A percentile compares a stretch with the other conserved stretches of the same genome.
These are phyloP conservation scores for Troides helena DNA, from an alignment of 2,888 invertebrate genomes.

Conservation along the genomic window DNA sequence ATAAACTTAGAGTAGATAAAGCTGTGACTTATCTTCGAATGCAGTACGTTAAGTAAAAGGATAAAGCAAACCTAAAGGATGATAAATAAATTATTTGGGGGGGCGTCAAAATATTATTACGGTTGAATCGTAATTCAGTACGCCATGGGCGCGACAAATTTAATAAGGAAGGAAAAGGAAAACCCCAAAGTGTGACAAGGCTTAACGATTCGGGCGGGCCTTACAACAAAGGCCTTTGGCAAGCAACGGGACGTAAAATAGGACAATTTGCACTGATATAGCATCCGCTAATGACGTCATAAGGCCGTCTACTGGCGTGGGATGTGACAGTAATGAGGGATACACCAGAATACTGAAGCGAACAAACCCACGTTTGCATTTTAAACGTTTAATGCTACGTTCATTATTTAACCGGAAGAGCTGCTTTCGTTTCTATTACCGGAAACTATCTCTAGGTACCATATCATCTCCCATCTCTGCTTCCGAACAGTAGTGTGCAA, in stretches of 20 bases:
- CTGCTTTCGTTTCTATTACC: too few relatives aligned
- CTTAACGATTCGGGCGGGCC: conserved; percentile 24
- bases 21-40: too few relatives aligned
- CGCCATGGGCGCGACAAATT: conserved; percentile 28
- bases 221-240: conserved; percentile 30
- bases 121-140: conserved; percentile 20
- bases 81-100: too few relatives aligned
- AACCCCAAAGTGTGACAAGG: conserved; percentile 23
- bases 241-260: conserved; percentile 34
- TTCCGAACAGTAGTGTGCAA: too few relatives aligned
- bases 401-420: too few relatives aligned
- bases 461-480: too few relatives aligned
- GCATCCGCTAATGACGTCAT: conserved; percentile 34
- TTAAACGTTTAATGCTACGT: conserved; percentile 4
- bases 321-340: conserved; percentile 34
- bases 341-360: conserved; percentile 7
- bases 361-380: conserved; percentile 18
- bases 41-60: too few relatives aligned
- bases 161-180: conserved; percentile 26
- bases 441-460: too few relatives aligned
- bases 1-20: too few relatives aligned
- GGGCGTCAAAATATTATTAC: too few relatives aligned
- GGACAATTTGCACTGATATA: conserved; percentile 35
- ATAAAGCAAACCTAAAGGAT: too few relatives aligned
- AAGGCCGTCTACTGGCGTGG: conserved; percentile 28